Conservation (phyloP, 2,888 invertebrate species). For the Diaprepes abbreviatus region DNA sequence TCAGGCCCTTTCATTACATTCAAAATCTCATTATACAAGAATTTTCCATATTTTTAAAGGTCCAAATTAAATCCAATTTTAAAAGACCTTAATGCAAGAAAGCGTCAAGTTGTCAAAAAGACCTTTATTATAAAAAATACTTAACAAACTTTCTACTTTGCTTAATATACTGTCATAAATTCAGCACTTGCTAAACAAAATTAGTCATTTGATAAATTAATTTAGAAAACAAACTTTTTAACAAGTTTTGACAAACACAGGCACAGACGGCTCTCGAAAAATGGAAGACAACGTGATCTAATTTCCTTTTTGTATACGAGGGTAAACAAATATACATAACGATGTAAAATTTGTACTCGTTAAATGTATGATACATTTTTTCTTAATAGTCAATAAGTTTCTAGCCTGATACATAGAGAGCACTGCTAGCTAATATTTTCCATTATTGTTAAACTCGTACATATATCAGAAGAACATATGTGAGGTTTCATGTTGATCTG, state of each 20-base stretch:
- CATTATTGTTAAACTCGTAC: no score
- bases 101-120: neutral
- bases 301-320: no score
- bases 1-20: no score
- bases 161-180: neutral
- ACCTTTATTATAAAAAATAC: neutral
- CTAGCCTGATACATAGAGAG: no score
- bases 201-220: conserved; percentile 3
- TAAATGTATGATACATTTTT: no score
- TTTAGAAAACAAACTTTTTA: conserved; percentile 1
- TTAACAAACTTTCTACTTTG: neutral
- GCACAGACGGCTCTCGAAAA: neutral
- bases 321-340: no score
- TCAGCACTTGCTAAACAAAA: conserved; percentile 3
- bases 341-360: no score
- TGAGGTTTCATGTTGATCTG: no score
- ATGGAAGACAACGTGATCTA: neutral
- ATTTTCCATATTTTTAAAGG: neutral
- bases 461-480: no score
- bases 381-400: no score
- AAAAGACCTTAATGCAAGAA: neutral
- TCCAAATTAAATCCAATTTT: neutral
- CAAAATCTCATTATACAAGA: no score
- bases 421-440: no score
- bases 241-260: neutral